These are phyloP conservation scores for Lethenteron reissneri DNA, from an alignment of 2,113 vertebrate species.

Conservation along the genomic window DNA sequence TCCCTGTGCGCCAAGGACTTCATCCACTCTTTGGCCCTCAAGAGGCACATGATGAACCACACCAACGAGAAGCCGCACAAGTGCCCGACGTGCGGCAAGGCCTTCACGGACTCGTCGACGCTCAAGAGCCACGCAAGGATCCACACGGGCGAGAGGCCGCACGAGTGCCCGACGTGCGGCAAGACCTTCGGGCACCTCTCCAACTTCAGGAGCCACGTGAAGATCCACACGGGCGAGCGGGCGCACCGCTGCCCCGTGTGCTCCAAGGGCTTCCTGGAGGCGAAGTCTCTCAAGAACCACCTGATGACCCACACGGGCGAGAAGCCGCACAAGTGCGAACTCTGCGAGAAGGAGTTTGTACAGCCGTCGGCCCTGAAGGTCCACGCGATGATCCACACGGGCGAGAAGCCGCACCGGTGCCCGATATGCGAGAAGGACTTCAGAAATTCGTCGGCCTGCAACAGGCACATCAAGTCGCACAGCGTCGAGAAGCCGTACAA, in stretches of 20 bases:
- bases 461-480: slow-evolving; percentile 1
- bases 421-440: neutral
- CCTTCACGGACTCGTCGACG: slow-evolving; percentile 80
- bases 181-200: slow-evolving; percentile 94
- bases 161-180: slow-evolving; percentile 95
- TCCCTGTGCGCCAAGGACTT: neutral
- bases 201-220: slow-evolving; percentile 84
- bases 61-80: slow-evolving; percentile 29
- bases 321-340: slow-evolving; percentile 24
- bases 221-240: slow-evolving; percentile 95
- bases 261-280: neutral
- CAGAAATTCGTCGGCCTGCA: neutral
- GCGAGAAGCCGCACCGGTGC: neutral
- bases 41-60: slow-evolving; percentile 5
- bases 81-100: slow-evolving; percentile 73
- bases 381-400: slow-evolving; percentile 2
- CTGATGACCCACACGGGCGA: slow-evolving; percentile 13
- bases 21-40: neutral
- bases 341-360: slow-evolving; percentile 14
- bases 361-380: neutral
- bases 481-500: slow-evolving; percentile 3
- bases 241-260: slow-evolving; percentile 34
- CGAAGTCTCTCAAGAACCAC: slow-evolving; percentile 2
- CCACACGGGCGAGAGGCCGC: slow-evolving; percentile 86
- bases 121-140: slow-evolving; percentile 96